A percentile compares a stretch with the other conserved stretches of the same genome.
phyloP scores from a whole-genome alignment of 2,113 vertebrate genomes.

The Anser brachyrhynchus region DNA sequence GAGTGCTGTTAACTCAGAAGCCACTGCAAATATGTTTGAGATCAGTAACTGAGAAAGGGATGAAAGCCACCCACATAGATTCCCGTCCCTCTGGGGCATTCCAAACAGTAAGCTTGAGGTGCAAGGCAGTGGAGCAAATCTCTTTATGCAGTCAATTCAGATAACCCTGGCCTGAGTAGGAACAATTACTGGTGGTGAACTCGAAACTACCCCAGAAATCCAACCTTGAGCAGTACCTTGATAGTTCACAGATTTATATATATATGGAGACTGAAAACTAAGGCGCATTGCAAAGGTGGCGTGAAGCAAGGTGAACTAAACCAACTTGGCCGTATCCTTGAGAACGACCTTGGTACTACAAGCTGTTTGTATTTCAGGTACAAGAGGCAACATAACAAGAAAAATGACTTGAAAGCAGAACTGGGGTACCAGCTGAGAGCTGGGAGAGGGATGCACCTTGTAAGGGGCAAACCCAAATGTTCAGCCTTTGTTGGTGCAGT shows the following conservation, averaged over 20 bases:
- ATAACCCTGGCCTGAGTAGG: not conserved
- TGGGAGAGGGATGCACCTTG: not conserved
- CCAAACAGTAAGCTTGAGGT: not conserved
- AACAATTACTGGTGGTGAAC: not conserved
- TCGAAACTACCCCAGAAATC: not conserved
- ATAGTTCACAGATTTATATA: not conserved
- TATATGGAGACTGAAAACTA: not conserved
- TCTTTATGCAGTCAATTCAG: not conserved
- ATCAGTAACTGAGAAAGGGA: not conserved
- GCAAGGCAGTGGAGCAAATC: not conserved
- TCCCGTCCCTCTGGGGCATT: not conserved
- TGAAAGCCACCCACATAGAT: not conserved
- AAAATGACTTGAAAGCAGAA: not conserved
- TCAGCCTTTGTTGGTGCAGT: fast-evolving
- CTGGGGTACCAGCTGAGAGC: not conserved
- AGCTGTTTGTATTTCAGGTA: not conserved
- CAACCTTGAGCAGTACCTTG: not conserved
- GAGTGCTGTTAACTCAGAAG: not conserved
- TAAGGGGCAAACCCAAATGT: not conserved
- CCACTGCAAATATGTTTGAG: not conserved
- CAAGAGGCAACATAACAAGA: not conserved
- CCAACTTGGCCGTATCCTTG: not conserved
- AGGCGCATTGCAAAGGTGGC: not conserved
- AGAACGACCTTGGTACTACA: not conserved
- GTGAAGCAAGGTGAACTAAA: not conserved